These are phyloP conservation scores for Hoplostethus mediterraneus DNA, from an alignment of 2,797 vertebrate genomes.

Conservation along the genomic window DNA sequence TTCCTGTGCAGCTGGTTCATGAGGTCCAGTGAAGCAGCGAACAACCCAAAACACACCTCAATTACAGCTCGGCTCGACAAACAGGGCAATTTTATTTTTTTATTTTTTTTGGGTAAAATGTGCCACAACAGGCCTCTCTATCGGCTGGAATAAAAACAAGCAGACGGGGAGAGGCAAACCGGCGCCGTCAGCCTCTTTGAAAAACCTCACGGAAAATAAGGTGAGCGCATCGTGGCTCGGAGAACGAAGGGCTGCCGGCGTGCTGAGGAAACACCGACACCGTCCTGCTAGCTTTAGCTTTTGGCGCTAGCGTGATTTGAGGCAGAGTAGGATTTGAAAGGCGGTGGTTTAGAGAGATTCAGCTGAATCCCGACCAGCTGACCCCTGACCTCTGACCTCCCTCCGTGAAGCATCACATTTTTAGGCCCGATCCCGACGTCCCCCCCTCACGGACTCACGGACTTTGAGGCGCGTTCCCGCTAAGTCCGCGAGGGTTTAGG, in stretches of 20 bases:
- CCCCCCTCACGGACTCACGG: no score
- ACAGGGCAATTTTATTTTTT: constrained; percentile 48
- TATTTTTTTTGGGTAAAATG: constrained; percentile 46
- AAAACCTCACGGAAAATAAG: constrained; percentile 68
- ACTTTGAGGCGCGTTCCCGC: no score
- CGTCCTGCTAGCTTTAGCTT: constrained; percentile 33
- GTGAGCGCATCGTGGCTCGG: constrained; percentile 63
- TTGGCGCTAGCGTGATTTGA: neutral
- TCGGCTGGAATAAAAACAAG: constrained; percentile 74
- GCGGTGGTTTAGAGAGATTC: no score
- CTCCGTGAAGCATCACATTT: no score
- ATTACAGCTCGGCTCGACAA: constrained; percentile 72
- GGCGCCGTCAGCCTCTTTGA: constrained; percentile 55
- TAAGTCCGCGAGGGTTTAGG: no score
- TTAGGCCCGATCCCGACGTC: no score
- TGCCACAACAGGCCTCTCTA: constrained; percentile 74
- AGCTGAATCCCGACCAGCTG: no score
- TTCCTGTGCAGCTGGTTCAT: constrained; percentile 68
- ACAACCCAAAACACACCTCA: constrained; percentile 79
- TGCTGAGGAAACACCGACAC: constrained; percentile 21
- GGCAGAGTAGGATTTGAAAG: constrained; percentile 8
- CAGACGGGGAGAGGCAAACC: constrained; percentile 66
- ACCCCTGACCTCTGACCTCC: no score
- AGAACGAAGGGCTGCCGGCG: constrained; percentile 72
- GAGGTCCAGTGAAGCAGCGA: constrained; percentile 72